phyloP scores from a whole-genome alignment of 2,797 vertebrate genomes.

The Psittacula echo region DNA sequence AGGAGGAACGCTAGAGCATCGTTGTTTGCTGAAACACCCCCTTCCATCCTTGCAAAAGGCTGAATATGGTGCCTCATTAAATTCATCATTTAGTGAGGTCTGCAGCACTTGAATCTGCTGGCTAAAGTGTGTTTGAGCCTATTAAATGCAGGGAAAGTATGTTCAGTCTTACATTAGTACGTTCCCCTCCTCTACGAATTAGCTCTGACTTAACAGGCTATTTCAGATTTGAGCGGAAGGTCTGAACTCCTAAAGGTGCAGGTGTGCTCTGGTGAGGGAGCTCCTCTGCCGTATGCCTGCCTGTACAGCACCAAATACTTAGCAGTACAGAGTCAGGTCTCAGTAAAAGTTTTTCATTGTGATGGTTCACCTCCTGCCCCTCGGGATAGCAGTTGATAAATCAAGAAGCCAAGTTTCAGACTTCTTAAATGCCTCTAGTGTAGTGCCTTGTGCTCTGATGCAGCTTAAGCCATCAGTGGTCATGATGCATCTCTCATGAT shows the following conservation, averaged over 20 bases:
- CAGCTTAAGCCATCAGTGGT: background rate
- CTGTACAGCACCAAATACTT: background rate
- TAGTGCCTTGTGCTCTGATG: background rate
- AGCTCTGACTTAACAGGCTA: constrained; percentile 18
- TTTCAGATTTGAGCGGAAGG: background rate
- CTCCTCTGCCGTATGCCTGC: background rate
- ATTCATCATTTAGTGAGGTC: background rate
- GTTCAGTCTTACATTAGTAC: background rate
- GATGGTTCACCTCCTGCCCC: constrained; percentile 41
- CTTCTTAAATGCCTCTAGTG: background rate
- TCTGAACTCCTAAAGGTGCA: background rate
- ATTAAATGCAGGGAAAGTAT: background rate
- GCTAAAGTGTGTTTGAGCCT: background rate
- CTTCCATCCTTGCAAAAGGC: background rate
- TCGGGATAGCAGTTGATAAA: constrained; percentile 35
- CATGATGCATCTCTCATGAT: background rate
- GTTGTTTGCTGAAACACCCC: background rate
- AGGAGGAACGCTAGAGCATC: background rate
- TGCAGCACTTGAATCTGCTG: background rate
- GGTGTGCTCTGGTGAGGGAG: constrained; percentile 4
- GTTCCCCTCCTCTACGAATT: constrained; percentile 7
- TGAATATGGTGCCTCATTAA: background rate
- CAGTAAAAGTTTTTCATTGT: constrained; percentile 20
- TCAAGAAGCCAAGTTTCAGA: background rate
- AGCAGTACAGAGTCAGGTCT: background rate